Evolutionary conservation across 2,888 invertebrate species (phyloP), one percentile per base, ranked within the genome.

Genomic region (Leuctra nigra): DNA sequence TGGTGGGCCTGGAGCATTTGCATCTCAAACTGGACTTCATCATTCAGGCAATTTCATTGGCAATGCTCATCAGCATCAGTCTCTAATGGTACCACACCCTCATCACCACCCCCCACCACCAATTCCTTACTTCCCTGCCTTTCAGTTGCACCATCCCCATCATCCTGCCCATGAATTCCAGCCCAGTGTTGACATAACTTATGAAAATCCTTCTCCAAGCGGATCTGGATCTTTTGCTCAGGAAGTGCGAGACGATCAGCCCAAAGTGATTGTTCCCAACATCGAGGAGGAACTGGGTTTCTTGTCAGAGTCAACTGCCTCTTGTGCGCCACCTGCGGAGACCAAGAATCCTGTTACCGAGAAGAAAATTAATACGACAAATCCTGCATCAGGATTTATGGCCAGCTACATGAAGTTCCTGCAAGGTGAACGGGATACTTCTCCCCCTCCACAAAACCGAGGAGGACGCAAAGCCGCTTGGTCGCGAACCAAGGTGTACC

Each of bases 271-370:
- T 67, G 89, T 90, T 68, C 90, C 90, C 66, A 88, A 90, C 75
- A 89, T 91, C 71, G 90, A 90, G 73, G 89, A 91, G 75, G 91
- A 91, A 75, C 77, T 91, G 68, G 86, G 86, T 72, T 89, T 88
- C 75, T 77, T 90, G 72, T 81, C 83, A 66, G 81, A 82, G 75
- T 69, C 68, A 16, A 63, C 58, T 29, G 61, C 57, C n/a, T 56
- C 41, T 44, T 53, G 62, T 54, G 35, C 54, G 18, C 24, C 56
- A 25, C 25, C 46, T 20, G 13, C 46, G 6, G 36, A 44, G 6
- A 54, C 9, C 18, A 24, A 22, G 13, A 11, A 9, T 20, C 2
- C 44, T 23, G 22, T 23, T 22, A 2, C 33, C 2, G 50, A 50
- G 20, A 50, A 50, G 18, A 29, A 33, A 33, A 29, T 50, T 13